Percentiles rank a stretch among this genome's conserved stretches.
These are phyloP conservation scores for Calliopsis andreniformis DNA, from an alignment of 1,140 invertebrate species.

Conservation along the genomic window DNA sequence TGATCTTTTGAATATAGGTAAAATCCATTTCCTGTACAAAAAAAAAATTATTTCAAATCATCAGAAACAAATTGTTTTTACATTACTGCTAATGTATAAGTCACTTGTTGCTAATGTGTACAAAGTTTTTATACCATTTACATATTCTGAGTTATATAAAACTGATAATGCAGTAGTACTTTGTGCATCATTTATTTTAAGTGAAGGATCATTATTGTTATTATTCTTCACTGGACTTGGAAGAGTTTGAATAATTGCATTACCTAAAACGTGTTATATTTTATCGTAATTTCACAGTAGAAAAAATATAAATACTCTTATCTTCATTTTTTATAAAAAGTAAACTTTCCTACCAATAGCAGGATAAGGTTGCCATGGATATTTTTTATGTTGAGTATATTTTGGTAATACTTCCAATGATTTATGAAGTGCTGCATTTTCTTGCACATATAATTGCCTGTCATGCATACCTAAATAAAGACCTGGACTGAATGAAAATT, in stretches of 20 bases:
- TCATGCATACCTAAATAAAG: conserved; percentile 94
- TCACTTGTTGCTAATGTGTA: conserved; percentile 5
- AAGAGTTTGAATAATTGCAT: conserved; percentile 33
- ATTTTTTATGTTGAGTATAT: conserved; percentile 69
- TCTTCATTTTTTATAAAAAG: neutral
- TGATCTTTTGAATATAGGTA: conserved; percentile 83
- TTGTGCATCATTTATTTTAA: conserved; percentile 61
- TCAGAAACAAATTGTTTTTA: too few species aligned
- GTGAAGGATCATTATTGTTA: conserved; percentile 54
- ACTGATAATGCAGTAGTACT: conserved; percentile 85
- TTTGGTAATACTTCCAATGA: conserved; percentile 68
- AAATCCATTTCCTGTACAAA: conserved; percentile 84
- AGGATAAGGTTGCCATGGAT: conserved; percentile 88
- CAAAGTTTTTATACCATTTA: conserved; percentile 82
- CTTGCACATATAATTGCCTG: conserved; percentile 91
- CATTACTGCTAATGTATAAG: too few species aligned
- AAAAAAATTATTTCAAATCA: conserved; percentile 42
- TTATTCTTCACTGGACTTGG: conserved; percentile 28
- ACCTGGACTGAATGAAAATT: conserved; percentile 82
- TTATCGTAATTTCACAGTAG: neutral
- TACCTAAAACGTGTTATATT: conserved; percentile 40
- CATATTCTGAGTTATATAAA: conserved; percentile 86
- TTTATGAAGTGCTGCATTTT: conserved; percentile 81
- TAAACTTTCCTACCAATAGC: conserved; percentile 74
- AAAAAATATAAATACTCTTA: conserved; percentile 1